Percentiles rank a stretch among this genome's conserved stretches.
These are phyloP conservation scores for Carcina quercana DNA, from an alignment of 2,888 invertebrate species.

Conservation along the genomic window DNA sequence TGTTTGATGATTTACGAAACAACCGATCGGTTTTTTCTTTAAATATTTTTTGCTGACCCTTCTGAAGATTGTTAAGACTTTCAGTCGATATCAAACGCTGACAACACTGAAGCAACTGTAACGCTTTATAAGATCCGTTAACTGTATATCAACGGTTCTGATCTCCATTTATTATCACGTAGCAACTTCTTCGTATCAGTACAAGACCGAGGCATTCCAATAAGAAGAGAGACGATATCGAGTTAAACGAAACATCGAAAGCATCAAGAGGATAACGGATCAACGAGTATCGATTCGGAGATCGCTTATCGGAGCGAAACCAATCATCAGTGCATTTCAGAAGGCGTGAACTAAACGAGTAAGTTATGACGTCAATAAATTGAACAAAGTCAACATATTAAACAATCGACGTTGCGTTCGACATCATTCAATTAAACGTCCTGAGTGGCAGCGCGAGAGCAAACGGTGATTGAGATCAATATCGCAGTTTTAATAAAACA, in stretches of 20 bases:
- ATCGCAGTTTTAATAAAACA: conserved; percentile 70
- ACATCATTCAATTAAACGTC: conserved; percentile 57
- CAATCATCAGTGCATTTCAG: conserved; percentile 43
- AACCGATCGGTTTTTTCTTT: not conserved
- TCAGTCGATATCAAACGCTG: too few species aligned
- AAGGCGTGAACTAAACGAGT: conserved; percentile 47
- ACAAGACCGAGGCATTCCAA: conserved; percentile 15
- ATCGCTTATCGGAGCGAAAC: conserved; percentile 27
- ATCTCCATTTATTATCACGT: not conserved
- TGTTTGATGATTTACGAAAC: not conserved
- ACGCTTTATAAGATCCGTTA: not conserved
- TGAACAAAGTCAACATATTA: conserved; percentile 54
- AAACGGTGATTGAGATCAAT: conserved; percentile 55
- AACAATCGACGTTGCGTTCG: conserved; percentile 42
- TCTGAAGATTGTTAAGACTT: not conserved
- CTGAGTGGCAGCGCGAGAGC: conserved; percentile 22
- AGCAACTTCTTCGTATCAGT: conserved; percentile 12
- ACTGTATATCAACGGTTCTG: not conserved
- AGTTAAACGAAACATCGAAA: conserved; percentile 16
- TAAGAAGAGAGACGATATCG: conserved; percentile 16
- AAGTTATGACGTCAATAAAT: conserved; percentile 59
- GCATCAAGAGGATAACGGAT: conserved; percentile 28
- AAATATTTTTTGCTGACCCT: conserved; percentile 2
- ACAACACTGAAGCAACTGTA: not conserved
- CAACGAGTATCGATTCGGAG: conserved; percentile 35